phyloP scores from a whole-genome alignment of 2,888 invertebrate species.

The Sinhomidia bicolor region DNA sequence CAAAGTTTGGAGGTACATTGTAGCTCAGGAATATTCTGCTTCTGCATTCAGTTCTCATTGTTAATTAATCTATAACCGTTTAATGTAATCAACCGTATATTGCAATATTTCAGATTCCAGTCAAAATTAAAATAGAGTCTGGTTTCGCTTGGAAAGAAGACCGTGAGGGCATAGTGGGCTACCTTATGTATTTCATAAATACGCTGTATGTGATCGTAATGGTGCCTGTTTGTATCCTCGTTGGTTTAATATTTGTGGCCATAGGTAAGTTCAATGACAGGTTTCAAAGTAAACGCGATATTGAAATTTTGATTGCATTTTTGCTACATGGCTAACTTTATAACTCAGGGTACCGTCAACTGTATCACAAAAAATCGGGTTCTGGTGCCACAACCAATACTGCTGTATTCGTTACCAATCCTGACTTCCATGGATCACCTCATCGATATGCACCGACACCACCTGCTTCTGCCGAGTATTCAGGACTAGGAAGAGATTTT shows the following conservation, averaged over 20 bases:
- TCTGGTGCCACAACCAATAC: conserved; percentile 33
- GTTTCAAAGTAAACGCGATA: background rate
- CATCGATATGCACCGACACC: conserved; percentile 60
- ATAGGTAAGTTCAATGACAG: conserved; percentile 27
- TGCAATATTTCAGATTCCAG: conserved; percentile 53
- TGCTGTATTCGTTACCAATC: conserved; percentile 59
- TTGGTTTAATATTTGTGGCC: background rate
- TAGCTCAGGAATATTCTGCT: too few relatives aligned
- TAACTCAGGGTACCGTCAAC: conserved; percentile 37
- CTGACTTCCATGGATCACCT: conserved; percentile 44
- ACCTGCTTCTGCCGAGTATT: conserved; percentile 39
- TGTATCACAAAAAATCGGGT: background rate
- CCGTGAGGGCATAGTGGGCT: conserved; percentile 29
- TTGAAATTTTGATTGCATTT: too few relatives aligned
- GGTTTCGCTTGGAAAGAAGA: conserved; percentile 50
- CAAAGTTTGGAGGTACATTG: conserved; percentile 67
- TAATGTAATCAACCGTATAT: too few relatives aligned
- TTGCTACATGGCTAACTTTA: background rate
- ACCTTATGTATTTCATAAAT: conserved; percentile 25
- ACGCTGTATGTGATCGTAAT: background rate
- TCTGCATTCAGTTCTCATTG: too few relatives aligned
- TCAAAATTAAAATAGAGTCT: conserved; percentile 65
- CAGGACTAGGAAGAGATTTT: conserved; percentile 3
- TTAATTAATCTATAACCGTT: too few relatives aligned
- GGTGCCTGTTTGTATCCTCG: background rate